A percentile compares a stretch with the other conserved stretches of the same genome.
Conservation (phyloP, 2,797 vertebrate species). For the Ceryle rudis region DNA sequence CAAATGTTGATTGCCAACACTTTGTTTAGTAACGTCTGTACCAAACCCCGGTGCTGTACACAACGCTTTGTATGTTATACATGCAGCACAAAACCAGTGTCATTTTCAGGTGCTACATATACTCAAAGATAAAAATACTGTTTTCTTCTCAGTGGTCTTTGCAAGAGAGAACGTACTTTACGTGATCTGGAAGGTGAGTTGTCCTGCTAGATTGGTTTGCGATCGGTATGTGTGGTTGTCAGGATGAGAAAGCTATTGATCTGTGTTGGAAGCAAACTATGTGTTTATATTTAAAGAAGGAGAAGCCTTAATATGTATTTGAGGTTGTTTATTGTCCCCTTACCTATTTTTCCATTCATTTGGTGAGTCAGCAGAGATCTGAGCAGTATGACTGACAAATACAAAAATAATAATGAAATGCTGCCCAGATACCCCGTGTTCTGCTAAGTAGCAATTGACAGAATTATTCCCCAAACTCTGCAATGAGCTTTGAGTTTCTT, state of each 20-base stretch:
- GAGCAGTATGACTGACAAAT: neutral
- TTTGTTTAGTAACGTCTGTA: conserved; percentile 41
- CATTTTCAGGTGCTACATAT: accelerated
- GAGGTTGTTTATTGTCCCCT: neutral
- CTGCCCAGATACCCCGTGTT: neutral
- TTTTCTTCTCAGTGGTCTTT: neutral
- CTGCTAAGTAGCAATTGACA: neutral
- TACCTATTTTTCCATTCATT: neutral
- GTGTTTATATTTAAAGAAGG: neutral
- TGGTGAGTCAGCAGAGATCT: neutral
- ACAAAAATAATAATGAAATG: neutral
- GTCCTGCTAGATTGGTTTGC: conserved; percentile 57
- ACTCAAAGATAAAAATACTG: neutral
- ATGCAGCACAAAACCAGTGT: neutral
- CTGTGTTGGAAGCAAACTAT: neutral
- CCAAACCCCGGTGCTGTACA: conserved; percentile 13
- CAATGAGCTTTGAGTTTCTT: neutral
- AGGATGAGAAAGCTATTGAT: conserved; percentile 54
- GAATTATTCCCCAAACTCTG: conserved; percentile 12
- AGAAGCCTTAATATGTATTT: neutral
- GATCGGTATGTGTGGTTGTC: conserved; percentile 55
- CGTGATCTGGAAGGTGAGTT: neutral
- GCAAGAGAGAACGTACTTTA: neutral
- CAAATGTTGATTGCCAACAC: conserved; percentile 40
- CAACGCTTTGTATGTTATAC: neutral